Evolutionary conservation across 2,113 vertebrate genomes (phyloP), one percentile per base, ranked within the genome.

Genomic region (Vulpes vulpes): DNA sequence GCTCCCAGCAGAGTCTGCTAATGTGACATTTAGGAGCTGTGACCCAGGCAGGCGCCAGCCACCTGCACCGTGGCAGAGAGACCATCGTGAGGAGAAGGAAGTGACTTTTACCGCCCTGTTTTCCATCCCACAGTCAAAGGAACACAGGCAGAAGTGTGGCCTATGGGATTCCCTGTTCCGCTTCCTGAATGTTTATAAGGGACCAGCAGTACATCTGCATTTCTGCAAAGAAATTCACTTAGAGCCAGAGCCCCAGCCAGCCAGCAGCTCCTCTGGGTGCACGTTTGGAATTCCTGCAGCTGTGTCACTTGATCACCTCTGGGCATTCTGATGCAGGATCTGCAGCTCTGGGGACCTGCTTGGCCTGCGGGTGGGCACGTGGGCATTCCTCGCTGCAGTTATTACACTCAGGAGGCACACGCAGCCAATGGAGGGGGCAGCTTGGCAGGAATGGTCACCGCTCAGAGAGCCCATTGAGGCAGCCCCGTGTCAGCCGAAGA

Each of bases 21-120:
- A 98, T 98, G 96, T 98, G 98, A 98, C 98, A 99, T 99, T 99
- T 99, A 96, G 97, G 98, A 95, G 49, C 73, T 30, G 1, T 81
- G 65, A 78, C 76, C 88, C 65, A 53, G 8, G 84, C 60, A 92
- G 60, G 88, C 0, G 0, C 82, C 60, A 93, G 89, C 38, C 0
- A 85, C 9, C 0, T 96, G 95, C 22, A 19, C 53, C 62, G 73
- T 97, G 94, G 73, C 57, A 69, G 84, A 85, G 76, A 10, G 73
- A 91, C 74, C 95, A 88, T 97, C 83, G 81, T 16, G 14, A 85
- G 57, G 90, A 95, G 81, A 85, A 97, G 85, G 87, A 96, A 73
- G 59, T 80, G 96, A 60, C 78, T 96, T 97, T 98, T 89, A 78
- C 4, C 65, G 69, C 25, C 51, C 81, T 82, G 11, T 78, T 97